Percentiles rank a stretch among this genome's conserved stretches.
Conservation (phyloP, 1,140 invertebrate species). For the Heliothis virescens region DNA sequence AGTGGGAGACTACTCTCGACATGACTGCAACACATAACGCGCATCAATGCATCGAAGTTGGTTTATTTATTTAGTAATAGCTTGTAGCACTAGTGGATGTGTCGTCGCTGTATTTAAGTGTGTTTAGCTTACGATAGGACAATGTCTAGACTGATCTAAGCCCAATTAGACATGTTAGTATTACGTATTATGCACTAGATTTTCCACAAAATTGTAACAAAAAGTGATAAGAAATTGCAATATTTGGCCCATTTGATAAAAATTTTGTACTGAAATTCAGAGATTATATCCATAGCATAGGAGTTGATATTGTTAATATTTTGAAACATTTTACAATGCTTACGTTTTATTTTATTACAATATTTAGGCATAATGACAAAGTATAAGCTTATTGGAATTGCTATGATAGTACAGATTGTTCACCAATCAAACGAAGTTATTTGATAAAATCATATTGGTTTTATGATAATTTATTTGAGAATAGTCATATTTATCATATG, state of each 20-base stretch:
- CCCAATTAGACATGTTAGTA: constrained; percentile 75
- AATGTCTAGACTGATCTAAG: constrained; percentile 83
- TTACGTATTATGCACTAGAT: constrained; percentile 69
- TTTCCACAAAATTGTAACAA: constrained; percentile 72
- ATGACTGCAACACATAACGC: constrained; percentile 38
- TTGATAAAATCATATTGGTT: constrained; percentile 42
- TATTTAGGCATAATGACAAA: constrained; percentile 47
- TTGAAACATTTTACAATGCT: constrained; percentile 64
- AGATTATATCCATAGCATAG: constrained; percentile 62
- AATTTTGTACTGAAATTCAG: constrained; percentile 71
- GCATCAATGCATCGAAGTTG: constrained; percentile 65
- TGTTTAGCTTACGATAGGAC: constrained; percentile 78
- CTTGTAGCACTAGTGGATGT: constrained; percentile 72
- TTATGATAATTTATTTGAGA: constrained; percentile 41
- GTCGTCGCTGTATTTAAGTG: constrained; percentile 69
- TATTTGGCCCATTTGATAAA: constrained; percentile 70
- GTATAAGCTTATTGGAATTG: constrained; percentile 47
- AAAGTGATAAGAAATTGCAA: constrained; percentile 66
- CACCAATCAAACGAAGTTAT: constrained; percentile 26
- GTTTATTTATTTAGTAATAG: constrained; percentile 73
- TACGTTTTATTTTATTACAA: constrained; percentile 52
- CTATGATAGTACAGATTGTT: constrained; percentile 29
- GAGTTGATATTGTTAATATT: constrained; percentile 63
- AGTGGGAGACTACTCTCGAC: constrained; percentile 14
- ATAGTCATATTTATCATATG: constrained; percentile 35